phyloP scores from a whole-genome alignment of 2,888 invertebrate species.

The Lasius platythorax region DNA sequence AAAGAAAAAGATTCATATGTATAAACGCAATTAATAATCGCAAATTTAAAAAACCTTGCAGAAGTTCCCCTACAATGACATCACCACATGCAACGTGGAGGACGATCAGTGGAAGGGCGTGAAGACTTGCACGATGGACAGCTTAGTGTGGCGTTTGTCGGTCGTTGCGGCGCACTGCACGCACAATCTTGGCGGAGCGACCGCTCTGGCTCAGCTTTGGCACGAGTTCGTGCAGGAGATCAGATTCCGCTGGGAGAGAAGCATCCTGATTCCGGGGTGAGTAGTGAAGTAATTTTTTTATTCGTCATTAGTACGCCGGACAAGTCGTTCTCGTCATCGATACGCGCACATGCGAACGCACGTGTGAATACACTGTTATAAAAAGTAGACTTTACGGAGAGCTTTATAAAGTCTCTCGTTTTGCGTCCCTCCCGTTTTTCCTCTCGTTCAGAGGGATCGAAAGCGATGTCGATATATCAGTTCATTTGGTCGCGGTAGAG shows the following conservation, averaged over 20 bases:
- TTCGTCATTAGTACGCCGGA: slow-evolving; percentile 58
- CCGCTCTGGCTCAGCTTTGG: slow-evolving; percentile 96
- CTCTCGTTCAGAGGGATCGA: not conserved
- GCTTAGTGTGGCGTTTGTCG: slow-evolving; percentile 93
- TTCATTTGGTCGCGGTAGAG: slow-evolving; percentile 17
- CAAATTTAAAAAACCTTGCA: slow-evolving; percentile 63
- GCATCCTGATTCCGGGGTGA: slow-evolving; percentile 93
- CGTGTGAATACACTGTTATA: slow-evolving; percentile 44
- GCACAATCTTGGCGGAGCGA: slow-evolving; percentile 91
- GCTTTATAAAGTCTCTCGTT: slow-evolving; percentile 12
- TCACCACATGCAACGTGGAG: slow-evolving; percentile 76
- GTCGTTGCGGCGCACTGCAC: slow-evolving; percentile 91
- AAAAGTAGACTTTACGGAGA: slow-evolving; percentile 20
- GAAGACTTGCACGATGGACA: slow-evolving; percentile 93
- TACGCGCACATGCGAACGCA: slow-evolving; percentile 22
- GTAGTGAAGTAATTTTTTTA: slow-evolving; percentile 84
- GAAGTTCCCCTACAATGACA: slow-evolving; percentile 83
- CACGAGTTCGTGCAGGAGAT: slow-evolving; percentile 96
- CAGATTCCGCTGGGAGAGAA: slow-evolving; percentile 95
- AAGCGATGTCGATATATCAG: not conserved
- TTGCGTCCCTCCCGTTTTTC: not conserved
- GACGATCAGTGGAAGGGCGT: slow-evolving; percentile 85
- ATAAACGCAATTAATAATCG: not conserved
- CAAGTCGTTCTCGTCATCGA: slow-evolving; percentile 12
- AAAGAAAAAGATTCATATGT: not conserved